Conservation (phyloP, 2,797 vertebrate species). For the Diplodus sargus region DNA sequence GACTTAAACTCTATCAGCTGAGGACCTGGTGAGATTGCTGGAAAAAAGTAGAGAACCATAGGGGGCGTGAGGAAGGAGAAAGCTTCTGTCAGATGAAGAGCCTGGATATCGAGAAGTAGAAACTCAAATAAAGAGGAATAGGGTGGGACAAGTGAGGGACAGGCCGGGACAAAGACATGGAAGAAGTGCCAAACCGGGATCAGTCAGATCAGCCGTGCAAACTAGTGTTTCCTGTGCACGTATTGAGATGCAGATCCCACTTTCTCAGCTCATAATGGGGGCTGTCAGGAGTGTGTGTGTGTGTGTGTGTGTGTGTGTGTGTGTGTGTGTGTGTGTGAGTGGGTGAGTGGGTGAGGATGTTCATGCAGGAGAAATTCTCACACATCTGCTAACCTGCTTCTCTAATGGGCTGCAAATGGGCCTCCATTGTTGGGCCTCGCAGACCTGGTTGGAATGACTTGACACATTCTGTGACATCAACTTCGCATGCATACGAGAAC, state of each 20-base stretch:
- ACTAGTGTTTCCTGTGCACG: slow-evolving; percentile 76
- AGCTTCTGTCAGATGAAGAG: slow-evolving; percentile 26
- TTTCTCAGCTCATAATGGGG: slow-evolving; percentile 74
- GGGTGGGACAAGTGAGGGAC: slow-evolving; percentile 45
- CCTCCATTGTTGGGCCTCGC: slow-evolving; percentile 54
- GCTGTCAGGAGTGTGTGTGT: slow-evolving; percentile 62
- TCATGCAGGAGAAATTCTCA: slow-evolving; percentile 64
- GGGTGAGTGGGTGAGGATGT: slow-evolving; percentile 41
- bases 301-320: slow-evolving; percentile 20
- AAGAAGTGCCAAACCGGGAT: slow-evolving; percentile 65
- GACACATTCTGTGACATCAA: slow-evolving; percentile 36
- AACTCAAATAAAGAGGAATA: slow-evolving; percentile 28
- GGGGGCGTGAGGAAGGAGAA: slow-evolving; percentile 1
- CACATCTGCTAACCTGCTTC: slow-evolving; percentile 79
- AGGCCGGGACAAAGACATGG: slow-evolving; percentile 56
- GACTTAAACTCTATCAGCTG: slow-evolving; percentile 18
- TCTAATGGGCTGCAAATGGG: slow-evolving; percentile 76
- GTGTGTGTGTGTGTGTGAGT: slow-evolving; percentile 17
- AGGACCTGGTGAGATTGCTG: slow-evolving; percentile 20
- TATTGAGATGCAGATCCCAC: slow-evolving; percentile 84
- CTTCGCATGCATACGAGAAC: slow-evolving; percentile 47
- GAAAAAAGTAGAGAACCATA: not conserved
- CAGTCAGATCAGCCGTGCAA: slow-evolving; percentile 71
- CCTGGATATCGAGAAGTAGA: slow-evolving; percentile 16
- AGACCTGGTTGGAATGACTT: slow-evolving; percentile 56